Conservation (phyloP, 2,113 vertebrate species). For the Ceratotherium simum region DNA sequence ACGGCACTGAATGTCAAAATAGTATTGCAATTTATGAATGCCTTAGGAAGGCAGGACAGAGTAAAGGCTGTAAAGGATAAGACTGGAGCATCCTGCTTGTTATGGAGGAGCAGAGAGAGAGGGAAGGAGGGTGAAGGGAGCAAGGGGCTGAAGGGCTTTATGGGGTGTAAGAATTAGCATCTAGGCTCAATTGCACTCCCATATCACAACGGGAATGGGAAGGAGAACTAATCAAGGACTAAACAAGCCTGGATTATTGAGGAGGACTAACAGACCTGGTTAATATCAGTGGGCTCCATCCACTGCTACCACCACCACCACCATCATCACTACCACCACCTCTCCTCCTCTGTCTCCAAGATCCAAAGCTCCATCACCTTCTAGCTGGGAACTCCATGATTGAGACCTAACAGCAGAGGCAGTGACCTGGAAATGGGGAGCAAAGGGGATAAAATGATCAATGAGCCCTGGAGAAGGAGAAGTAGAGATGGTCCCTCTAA, state of each 20-base stretch:
- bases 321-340: no score
- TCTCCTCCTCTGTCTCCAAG: neutral
- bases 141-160: neutral
- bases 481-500: neutral
- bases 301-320: fast-evolving
- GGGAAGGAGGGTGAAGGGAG: neutral
- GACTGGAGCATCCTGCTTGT: neutral
- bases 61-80: neutral
- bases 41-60: neutral
- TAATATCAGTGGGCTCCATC: neutral
- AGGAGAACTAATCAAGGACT: neutral
- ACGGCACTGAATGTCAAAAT: neutral
- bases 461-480: neutral
- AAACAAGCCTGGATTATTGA: neutral
- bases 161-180: neutral
- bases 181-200: neutral
- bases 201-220: neutral
- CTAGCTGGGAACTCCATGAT: neutral
- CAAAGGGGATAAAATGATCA: neutral
- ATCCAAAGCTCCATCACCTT: neutral
- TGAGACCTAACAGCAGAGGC: neutral
- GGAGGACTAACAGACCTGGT: neutral
- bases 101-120: neutral
- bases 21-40: neutral
- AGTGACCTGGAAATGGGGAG: neutral